Evolutionary conservation across 2,888 invertebrate genomes (phyloP).

Genomic region (Lycocerus yunnanus): DNA sequence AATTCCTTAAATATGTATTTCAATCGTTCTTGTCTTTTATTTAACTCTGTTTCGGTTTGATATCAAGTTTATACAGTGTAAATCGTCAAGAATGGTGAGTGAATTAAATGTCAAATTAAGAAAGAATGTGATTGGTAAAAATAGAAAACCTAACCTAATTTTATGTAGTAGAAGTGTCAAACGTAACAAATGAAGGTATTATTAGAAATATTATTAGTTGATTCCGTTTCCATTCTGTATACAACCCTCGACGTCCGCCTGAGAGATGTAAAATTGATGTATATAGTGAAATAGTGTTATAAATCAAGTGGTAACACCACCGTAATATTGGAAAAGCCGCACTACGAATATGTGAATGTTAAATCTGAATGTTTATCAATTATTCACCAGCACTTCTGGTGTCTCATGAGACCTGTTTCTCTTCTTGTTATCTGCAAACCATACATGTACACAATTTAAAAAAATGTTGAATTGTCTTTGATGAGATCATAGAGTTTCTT

Average conservation of each 20-base stretch:
- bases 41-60: no score
- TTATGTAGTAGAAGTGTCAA: background rate
- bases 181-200: background rate
- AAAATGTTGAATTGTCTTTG: constrained; percentile 23
- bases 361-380: constrained; percentile 52
- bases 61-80: no score
- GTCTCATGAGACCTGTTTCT: constrained; percentile 45
- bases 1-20: no score
- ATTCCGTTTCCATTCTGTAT: constrained; percentile 5
- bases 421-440: constrained; percentile 43
- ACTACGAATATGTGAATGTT: constrained; percentile 49
- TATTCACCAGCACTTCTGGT: constrained; percentile 49
- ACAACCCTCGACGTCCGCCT: constrained; percentile 12
- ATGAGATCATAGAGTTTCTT: constrained; percentile 19
- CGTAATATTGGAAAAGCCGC: constrained; percentile 44
- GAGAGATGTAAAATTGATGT: constrained; percentile 46
- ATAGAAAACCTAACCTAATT: background rate
- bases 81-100: no score
- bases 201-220: background rate
- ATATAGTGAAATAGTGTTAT: constrained; percentile 44
- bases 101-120: background rate
- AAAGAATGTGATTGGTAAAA: background rate
- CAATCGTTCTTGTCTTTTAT: no score
- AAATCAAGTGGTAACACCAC: constrained; percentile 46
- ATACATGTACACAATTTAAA: constrained; percentile 43